These are phyloP conservation scores for Agelas oroides DNA, from an alignment of 37 sponge, comb jelly and placozoan species.

Conservation along the genomic window DNA sequence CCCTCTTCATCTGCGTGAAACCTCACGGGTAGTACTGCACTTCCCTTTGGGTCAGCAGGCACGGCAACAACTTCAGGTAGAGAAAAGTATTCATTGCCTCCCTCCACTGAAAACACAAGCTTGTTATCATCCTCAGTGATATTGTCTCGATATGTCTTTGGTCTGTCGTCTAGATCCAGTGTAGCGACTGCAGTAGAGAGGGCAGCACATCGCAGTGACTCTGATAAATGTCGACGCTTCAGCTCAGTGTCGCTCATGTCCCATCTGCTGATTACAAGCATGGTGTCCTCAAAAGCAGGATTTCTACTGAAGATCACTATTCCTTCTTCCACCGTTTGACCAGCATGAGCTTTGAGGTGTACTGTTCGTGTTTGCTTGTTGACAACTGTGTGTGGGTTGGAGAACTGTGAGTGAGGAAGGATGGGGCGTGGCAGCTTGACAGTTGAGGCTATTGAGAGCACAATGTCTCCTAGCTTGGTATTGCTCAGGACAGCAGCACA, in stretches of 20 bases:
- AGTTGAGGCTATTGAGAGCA: constrained; percentile 17
- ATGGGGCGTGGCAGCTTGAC: constrained; percentile 45
- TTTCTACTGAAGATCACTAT: constrained; percentile 37
- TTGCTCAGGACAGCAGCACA: constrained; percentile 48
- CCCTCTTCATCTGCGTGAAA: constrained; percentile 55
- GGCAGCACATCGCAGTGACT: constrained; percentile 51
- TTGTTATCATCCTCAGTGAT: background rate
- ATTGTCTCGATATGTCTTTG: background rate
- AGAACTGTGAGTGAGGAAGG: constrained; percentile 19
- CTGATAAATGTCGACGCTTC: constrained; percentile 39
- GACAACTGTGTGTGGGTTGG: constrained; percentile 22
- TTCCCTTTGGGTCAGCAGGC: constrained; percentile 25
- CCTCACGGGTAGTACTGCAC: constrained; percentile 30
- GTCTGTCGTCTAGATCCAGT: constrained; percentile 12
- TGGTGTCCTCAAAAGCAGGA: constrained; percentile 46
- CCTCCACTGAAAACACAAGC: constrained; percentile 34
- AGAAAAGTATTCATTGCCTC: constrained; percentile 10
- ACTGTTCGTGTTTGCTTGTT: constrained; percentile 49
- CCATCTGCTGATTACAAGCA: constrained; percentile 48
- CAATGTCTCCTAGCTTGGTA: constrained; percentile 37
- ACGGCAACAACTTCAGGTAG: constrained; percentile 34
- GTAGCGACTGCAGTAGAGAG: constrained; percentile 34
- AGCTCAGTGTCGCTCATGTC: constrained; percentile 50
- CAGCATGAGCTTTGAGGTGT: constrained; percentile 40
- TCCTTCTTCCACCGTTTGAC: constrained; percentile 46